A percentile compares a stretch with the other conserved stretches of the same genome.
These are phyloP conservation scores for Entomobrya proxima DNA, from an alignment of 2,888 invertebrate species.

Conservation along the genomic window DNA sequence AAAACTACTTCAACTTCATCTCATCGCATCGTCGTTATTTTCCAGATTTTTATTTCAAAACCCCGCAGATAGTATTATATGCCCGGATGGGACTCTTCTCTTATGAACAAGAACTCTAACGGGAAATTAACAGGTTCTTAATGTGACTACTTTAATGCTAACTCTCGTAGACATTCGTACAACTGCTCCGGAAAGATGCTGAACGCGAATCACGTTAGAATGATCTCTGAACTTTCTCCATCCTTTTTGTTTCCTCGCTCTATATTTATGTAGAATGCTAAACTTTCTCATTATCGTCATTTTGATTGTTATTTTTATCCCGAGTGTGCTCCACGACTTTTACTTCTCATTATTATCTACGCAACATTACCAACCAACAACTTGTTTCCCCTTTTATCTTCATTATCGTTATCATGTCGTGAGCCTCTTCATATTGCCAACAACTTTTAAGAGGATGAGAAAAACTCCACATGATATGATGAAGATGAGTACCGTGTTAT, in stretches of 20 bases:
- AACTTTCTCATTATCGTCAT: slow-evolving; percentile 9
- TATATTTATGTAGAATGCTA: no score
- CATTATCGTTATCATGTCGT: background rate
- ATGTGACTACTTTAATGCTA: background rate
- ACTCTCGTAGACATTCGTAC: no score
- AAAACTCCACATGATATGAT: background rate
- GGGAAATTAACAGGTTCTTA: background rate
- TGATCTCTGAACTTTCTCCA: slow-evolving; percentile 16
- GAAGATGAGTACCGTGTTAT: background rate
- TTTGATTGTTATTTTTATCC: background rate
- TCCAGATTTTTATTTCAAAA: background rate
- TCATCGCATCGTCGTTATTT: background rate
- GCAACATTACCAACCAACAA: slow-evolving; percentile 2
- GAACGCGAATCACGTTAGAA: background rate
- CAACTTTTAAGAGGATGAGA: slow-evolving; percentile 6
- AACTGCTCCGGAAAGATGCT: background rate
- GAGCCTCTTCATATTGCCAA: background rate
- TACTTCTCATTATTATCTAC: background rate
- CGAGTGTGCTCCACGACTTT: background rate
- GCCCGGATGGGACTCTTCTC: background rate
- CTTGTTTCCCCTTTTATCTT: background rate
- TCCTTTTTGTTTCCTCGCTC: background rate
- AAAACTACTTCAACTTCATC: no score
- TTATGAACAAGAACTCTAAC: background rate
- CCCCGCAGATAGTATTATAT: background rate